Base-by-base conservation (phyloP, 2,888 invertebrate genomes). In the Caenorhabditis panamensis region DNA sequence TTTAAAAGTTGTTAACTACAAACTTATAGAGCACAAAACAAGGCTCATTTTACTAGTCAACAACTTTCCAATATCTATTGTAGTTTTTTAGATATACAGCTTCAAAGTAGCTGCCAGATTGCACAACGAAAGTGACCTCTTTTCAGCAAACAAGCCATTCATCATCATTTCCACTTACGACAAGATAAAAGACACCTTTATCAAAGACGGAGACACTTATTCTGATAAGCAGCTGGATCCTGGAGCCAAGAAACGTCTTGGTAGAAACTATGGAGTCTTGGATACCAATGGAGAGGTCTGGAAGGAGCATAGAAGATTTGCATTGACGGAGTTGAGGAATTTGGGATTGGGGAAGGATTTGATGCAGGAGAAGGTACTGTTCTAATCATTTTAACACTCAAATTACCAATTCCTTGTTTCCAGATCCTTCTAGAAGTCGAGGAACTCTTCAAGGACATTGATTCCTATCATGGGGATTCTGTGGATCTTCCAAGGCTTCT, bases 401-500 rank as follows among this genome's bases (percentile, higher is more conserved):
- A 41, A 13, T 41, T 41, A n/a, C n/a, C n/a, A 2, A 41, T 41
- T 11, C 6, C 13, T 41, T 41, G 8, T 13, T 56, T 59, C 37
- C 51, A 80, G 73, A 73, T 72, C 31, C 36, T 73, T 11, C 18
- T 59, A 36, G 80, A 80, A 59, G 36, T 80, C 11, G 80, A 75
- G 1, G 67, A 69, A 13, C 54, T 73, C 18, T 49, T 44, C 13
- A 54, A 44, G 11, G 51, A 44, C n/a, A n/a, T 75, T 1, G 56
- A 71, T 16, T 22, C 49, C 5, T 51, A 51, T n/a, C 28, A 37
- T 9, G 72, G 66, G 3, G 16, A 58, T 3, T 56, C 64, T 8
- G 56, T 79, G 5, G 37, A 68, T 22, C 26, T 77, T 1, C 59
- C 54, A 2, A 31, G 24, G 8, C 31, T 71, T 18, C 13, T 82